Conservation (phyloP, 1,140 invertebrate species). For the Orussus abietinus region DNA sequence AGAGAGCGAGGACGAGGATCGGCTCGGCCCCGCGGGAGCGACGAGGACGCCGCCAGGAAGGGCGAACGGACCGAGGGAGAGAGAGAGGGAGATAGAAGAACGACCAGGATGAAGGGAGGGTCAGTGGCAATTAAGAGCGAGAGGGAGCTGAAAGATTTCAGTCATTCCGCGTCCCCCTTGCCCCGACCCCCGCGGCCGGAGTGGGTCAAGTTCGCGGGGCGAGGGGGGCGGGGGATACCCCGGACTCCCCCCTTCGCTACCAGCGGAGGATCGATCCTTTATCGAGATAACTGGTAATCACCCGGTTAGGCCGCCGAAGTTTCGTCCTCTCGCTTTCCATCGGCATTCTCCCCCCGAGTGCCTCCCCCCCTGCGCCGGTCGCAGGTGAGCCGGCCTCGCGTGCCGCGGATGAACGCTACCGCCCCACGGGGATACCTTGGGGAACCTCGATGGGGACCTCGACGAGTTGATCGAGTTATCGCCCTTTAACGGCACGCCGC, state of each 20-base stretch:
- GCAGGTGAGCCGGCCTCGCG: too few species aligned
- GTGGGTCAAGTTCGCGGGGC: conserved; percentile 49
- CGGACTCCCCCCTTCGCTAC: conserved; percentile 33
- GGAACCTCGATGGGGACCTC: too few species aligned
- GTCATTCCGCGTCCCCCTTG: conserved; percentile 29
- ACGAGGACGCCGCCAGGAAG: conserved; percentile 13
- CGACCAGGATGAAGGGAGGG: conserved; percentile 13
- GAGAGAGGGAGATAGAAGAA: conserved; percentile 7
- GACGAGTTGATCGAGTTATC: too few species aligned
- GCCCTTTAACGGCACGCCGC: too few species aligned
- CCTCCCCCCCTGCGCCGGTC: too few species aligned
- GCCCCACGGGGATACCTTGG: too few species aligned
- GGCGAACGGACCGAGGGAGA: conserved; percentile 2
- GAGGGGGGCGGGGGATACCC: conserved; percentile 19
- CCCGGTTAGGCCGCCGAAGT: conserved; percentile 25
- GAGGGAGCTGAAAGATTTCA: conserved; percentile 34
- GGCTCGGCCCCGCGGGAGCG: too few species aligned
- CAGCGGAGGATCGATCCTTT: conserved; percentile 34
- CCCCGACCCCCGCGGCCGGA: conserved; percentile 17
- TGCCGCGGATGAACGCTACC: too few species aligned
- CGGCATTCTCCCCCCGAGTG: too few species aligned
- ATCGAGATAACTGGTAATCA: conserved; percentile 37
- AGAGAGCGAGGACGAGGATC: neutral
- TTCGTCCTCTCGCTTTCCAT: too few species aligned
- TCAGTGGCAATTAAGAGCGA: conserved; percentile 33